phyloP scores from a whole-genome alignment of 2,113 vertebrate genomes.

The Notechis scutatus region DNA sequence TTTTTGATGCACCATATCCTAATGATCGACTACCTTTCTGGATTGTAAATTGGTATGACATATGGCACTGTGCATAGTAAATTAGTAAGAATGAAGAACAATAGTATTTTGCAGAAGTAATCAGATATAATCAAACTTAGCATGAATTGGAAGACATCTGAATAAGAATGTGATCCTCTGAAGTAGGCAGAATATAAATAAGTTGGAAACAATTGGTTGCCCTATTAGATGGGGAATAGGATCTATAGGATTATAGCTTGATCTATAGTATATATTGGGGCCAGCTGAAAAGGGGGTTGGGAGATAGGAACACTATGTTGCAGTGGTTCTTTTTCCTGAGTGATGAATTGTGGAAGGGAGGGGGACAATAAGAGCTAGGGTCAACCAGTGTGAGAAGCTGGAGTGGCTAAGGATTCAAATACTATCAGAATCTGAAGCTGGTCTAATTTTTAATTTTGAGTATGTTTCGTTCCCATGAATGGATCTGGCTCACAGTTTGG shows the following conservation, averaged over 20 bases:
- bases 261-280: neutral
- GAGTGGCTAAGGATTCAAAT: neutral
- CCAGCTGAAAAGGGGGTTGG: neutral
- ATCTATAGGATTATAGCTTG: too few species aligned
- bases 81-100: neutral
- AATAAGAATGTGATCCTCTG: neutral
- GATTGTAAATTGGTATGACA: neutral
- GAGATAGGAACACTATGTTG: neutral
- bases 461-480: neutral
- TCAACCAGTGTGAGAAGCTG: neutral
- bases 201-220: neutral
- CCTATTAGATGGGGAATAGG: neutral
- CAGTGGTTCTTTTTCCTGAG: neutral
- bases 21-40: neutral
- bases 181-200: neutral
- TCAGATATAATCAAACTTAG: neutral
- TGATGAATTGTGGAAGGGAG: neutral
- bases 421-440: neutral
- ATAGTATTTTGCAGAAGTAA: neutral
- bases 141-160: neutral
- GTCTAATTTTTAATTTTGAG: neutral
- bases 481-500: neutral
- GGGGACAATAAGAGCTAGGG: neutral
- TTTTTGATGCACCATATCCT: neutral
- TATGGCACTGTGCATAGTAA: neutral